Conservation (phyloP, 1,140 invertebrate genomes). For the Harlomillsia oculata region DNA sequence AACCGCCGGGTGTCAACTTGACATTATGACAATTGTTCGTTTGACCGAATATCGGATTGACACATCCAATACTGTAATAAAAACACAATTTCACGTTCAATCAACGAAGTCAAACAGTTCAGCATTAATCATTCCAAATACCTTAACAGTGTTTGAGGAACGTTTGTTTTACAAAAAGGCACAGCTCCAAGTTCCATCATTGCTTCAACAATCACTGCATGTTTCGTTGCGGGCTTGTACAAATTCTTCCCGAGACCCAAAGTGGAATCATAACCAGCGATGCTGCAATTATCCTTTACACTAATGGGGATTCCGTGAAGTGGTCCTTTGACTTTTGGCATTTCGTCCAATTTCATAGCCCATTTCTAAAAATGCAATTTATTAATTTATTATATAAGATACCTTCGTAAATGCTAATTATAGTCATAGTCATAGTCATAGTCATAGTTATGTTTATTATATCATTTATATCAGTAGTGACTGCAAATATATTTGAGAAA, state of each 20-base stretch:
- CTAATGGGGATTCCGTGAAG: slow-evolving; percentile 41
- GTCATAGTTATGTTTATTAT: neutral
- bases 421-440: neutral
- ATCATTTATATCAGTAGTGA: no score
- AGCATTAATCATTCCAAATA: no score
- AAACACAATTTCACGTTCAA: no score
- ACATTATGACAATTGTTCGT: slow-evolving; percentile 33
- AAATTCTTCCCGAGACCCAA: slow-evolving; percentile 36
- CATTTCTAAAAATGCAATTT: slow-evolving; percentile 33
- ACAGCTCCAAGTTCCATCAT: slow-evolving; percentile 40
- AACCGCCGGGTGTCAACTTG: slow-evolving; percentile 33
- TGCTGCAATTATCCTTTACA: slow-evolving; percentile 39
- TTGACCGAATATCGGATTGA: slow-evolving; percentile 36
- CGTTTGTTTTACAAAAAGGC: slow-evolving; percentile 45
- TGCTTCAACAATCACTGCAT: slow-evolving; percentile 39
- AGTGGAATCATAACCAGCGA: slow-evolving; percentile 42
- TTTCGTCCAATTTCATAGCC: slow-evolving; percentile 38
- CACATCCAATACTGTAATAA: slow-evolving; percentile 30
- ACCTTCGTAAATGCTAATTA: neutral
- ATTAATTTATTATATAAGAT: neutral
- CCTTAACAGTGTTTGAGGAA: slow-evolving; percentile 40
- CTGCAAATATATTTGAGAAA: neutral
- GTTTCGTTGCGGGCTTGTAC: slow-evolving; percentile 36
- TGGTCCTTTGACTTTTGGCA: slow-evolving; percentile 34
- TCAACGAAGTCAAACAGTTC: neutral